phyloP scores from a whole-genome alignment of 2,113 vertebrate species.

The Callorhinus ursinus region DNA sequence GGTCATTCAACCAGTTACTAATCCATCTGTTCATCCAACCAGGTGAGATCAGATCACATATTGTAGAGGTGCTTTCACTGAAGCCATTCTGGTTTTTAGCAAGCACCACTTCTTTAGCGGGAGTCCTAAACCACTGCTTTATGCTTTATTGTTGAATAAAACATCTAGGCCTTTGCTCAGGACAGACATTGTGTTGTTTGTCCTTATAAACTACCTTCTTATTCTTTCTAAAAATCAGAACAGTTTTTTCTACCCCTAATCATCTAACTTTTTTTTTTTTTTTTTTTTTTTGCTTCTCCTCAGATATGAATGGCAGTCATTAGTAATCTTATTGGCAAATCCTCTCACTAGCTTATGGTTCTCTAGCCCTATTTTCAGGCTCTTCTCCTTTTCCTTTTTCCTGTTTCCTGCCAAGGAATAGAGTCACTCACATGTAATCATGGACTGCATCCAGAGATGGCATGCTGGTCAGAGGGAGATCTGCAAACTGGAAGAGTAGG shows the following conservation, averaged over 20 bases:
- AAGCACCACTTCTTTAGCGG: slow-evolving; percentile 9
- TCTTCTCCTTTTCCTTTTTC: not conserved
- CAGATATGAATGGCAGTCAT: not conserved
- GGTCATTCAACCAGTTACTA: not conserved
- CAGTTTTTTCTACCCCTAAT: slow-evolving; percentile 3
- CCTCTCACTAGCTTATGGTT: not conserved
- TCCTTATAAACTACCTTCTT: not conserved
- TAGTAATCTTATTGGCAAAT: slow-evolving; percentile 8
- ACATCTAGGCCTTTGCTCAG: slow-evolving; percentile 6
- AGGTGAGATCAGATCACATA: not conserved
- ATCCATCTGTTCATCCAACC: not conserved
- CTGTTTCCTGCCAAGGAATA: slow-evolving; percentile 5
- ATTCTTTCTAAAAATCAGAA: slow-evolving; percentile 39
- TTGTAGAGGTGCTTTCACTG: not conserved
- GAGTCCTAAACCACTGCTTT: not conserved
- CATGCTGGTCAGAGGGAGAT: not conserved
- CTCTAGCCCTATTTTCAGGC: not conserved
- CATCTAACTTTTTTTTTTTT: not conserved
- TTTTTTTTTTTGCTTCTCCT: not conserved
- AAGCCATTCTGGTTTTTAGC: not conserved
- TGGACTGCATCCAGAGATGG: not conserved
- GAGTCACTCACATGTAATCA: not conserved
- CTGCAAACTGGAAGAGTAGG: not conserved
- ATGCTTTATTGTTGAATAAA: slow-evolving; percentile 9
- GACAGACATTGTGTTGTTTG: not conserved